A percentile compares a stretch with the other conserved stretches of the same genome.
These are phyloP conservation scores for Macropis europaea DNA, from an alignment of 2,888 invertebrate species.

Conservation along the genomic window DNA sequence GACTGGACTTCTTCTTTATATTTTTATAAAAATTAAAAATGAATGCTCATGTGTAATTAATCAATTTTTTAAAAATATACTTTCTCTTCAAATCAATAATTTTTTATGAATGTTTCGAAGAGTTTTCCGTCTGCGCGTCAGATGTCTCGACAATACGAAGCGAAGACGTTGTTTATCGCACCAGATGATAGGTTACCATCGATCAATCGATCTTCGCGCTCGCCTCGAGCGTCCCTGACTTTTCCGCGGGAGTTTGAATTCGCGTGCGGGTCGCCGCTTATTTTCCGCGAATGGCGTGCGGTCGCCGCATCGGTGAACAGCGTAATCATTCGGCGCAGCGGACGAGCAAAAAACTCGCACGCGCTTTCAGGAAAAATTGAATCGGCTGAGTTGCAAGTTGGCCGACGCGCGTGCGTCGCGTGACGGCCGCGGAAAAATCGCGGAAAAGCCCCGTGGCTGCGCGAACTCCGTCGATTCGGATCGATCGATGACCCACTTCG, in stretches of 20 bases:
- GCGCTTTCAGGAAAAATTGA: conserved; percentile 44
- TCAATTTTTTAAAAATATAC: no score
- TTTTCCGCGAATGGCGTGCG: conserved; percentile 44
- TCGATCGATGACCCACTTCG: conserved; percentile 51
- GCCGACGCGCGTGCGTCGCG: conserved; percentile 28
- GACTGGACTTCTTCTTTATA: no score
- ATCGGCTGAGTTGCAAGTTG: conserved; percentile 50
- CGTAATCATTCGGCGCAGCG: conserved; percentile 18
- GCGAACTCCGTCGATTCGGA: conserved; percentile 6
- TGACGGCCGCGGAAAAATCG: conserved; percentile 21
- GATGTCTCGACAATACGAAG: neutral
- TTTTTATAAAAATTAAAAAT: no score
- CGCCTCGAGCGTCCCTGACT: conserved; percentile 13
- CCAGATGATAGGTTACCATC: no score
- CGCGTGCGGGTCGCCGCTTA: conserved; percentile 22
- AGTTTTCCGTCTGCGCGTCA: no score
- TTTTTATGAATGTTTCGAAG: no score
- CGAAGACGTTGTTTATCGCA: no score
- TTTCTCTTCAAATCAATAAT: neutral
- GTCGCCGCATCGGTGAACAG: conserved; percentile 43
- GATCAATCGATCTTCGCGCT: neutral
- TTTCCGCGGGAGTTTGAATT: conserved; percentile 13
- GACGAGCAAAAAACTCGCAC: conserved; percentile 32
- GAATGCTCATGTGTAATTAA: no score
- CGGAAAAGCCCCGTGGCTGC: neutral